Evolutionary conservation across 2,797 vertebrate species (phyloP).

Genomic region (Zenarchopterus dispar): DNA sequence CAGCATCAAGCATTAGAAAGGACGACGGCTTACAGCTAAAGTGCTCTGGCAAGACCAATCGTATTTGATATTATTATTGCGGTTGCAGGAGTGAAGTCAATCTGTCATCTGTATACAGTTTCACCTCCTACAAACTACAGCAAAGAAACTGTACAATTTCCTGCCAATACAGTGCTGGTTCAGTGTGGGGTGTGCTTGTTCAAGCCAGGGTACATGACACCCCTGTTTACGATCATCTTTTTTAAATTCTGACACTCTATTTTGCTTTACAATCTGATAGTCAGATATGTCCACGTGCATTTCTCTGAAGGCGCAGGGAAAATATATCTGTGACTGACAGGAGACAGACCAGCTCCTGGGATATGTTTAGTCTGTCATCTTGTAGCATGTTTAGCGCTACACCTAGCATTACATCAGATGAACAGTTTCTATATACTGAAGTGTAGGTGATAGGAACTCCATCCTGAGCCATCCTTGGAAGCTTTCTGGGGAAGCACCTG

Average conservation of each 20-base stretch:
- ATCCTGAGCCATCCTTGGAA: constrained; percentile 57
- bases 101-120: constrained; percentile 18
- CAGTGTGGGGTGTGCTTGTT: constrained; percentile 20
- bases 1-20: constrained; percentile 22
- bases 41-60: constrained; percentile 36
- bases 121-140: constrained; percentile 26
- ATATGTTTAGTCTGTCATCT: constrained; percentile 63
- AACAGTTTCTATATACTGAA: constrained; percentile 47
- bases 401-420: constrained; percentile 47
- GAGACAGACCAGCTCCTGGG: constrained; percentile 44
- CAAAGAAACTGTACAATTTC: constrained; percentile 19
- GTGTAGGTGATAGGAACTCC: constrained; percentile 62
- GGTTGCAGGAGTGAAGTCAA: constrained; percentile 40
- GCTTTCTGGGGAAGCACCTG: constrained; percentile 54
- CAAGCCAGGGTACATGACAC: constrained; percentile 27
- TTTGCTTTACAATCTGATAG: constrained; percentile 42
- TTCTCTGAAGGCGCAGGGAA: constrained; percentile 29
- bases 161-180: constrained; percentile 9
- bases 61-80: constrained; percentile 22
- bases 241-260: constrained; percentile 31
- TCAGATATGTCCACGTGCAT: constrained; percentile 41
- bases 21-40: constrained; percentile 25
- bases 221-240: constrained; percentile 13
- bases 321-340: constrained; percentile 57
- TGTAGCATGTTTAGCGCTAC: constrained; percentile 56